These are phyloP conservation scores for Ramphastos sulfuratus DNA, from an alignment of 2,113 vertebrate species.

Conservation along the genomic window DNA sequence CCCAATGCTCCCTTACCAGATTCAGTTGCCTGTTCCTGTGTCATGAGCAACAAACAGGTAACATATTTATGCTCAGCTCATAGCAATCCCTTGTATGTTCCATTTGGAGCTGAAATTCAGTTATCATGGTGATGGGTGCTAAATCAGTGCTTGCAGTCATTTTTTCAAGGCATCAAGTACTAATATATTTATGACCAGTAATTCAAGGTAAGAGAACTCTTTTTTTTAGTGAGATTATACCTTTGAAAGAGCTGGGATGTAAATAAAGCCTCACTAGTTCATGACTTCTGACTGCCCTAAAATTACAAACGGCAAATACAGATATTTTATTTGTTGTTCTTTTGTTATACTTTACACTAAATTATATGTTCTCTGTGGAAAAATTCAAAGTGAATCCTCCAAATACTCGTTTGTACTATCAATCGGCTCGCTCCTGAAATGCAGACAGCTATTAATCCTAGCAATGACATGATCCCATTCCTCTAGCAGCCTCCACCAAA, in stretches of 20 bases:
- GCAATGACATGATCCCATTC: not conserved
- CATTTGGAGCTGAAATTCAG: not conserved
- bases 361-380: not conserved
- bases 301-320: not conserved
- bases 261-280: not conserved
- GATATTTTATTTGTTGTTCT: not conserved
- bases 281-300: not conserved
- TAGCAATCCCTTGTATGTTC: not conserved
- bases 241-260: not conserved
- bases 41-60: not conserved
- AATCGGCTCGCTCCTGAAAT: not conserved
- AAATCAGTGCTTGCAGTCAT: not conserved
- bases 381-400: not conserved
- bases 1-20: not conserved
- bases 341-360: not conserved
- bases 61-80: not conserved
- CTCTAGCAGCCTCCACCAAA: not conserved
- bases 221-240: not conserved
- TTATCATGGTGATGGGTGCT: not conserved
- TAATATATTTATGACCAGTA: not conserved
- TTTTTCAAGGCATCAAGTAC: not conserved
- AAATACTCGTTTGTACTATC: not conserved
- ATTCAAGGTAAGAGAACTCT: not conserved
- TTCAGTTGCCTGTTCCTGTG: not conserved
- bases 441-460: not conserved